Conservation (phyloP, 2,888 invertebrate genomes). For the Barypeithes pellucidus region DNA sequence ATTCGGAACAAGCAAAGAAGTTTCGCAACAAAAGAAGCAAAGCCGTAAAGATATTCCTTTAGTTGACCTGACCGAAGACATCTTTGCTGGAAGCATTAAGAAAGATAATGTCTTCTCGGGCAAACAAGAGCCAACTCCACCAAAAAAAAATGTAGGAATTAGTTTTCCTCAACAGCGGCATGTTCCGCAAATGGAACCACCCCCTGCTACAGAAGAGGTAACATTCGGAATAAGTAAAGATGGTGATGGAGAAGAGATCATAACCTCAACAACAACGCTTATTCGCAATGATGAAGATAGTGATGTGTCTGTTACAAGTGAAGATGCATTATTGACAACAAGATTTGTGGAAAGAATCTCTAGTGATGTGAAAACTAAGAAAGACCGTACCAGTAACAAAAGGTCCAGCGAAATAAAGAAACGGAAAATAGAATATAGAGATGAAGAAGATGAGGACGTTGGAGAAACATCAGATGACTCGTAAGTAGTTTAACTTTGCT, state of each 20-base stretch:
- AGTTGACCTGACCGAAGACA: constrained; percentile 18
- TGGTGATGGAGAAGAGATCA: constrained; percentile 35
- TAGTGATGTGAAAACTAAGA: neutral
- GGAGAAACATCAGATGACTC: constrained; percentile 27
- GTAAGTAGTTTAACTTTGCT: neutral
- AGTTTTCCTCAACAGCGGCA: neutral
- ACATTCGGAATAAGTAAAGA: constrained; percentile 32
- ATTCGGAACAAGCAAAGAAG: constrained; percentile 24
- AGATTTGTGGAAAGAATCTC: neutral
- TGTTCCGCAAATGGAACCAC: neutral
- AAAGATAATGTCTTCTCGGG: neutral
- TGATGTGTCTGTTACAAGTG: constrained; percentile 31
- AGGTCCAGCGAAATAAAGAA: neutral
- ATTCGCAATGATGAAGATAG: constrained; percentile 19
- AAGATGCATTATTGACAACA: constrained; percentile 10
- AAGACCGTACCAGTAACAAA: neutral
- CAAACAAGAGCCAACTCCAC: neutral
- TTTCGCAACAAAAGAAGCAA: too few species aligned
- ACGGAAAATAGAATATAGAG: constrained; percentile 25
- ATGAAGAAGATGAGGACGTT: constrained; percentile 25
- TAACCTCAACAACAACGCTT: constrained; percentile 19
- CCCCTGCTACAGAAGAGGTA: constrained; percentile 21
- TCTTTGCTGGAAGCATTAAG: neutral
- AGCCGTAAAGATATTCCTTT: neutral
- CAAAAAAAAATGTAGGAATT: neutral